Conservation (phyloP, 2,797 vertebrate species). For the Halcyon chelicuti region DNA sequence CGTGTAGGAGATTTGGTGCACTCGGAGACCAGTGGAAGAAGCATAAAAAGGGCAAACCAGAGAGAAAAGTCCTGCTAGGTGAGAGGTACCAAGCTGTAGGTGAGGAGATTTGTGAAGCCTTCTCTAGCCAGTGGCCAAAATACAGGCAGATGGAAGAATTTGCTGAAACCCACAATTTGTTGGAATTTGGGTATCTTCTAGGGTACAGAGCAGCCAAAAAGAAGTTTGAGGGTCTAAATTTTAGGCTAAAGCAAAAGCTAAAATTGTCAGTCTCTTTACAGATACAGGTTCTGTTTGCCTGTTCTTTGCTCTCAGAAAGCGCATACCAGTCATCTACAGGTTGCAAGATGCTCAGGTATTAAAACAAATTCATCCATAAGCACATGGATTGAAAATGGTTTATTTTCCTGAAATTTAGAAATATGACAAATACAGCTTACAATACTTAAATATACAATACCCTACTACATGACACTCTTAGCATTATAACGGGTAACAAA, state of each 20-base stretch:
- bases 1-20: background rate
- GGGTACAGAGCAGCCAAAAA: background rate
- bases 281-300: background rate
- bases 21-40: background rate
- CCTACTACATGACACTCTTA: background rate
- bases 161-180: background rate
- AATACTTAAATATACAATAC: background rate
- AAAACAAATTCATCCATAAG: background rate
- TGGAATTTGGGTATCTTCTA: background rate
- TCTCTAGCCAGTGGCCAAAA: background rate
- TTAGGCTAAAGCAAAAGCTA: background rate
- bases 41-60: background rate
- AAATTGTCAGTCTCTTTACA: background rate
- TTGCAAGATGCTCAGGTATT: background rate
- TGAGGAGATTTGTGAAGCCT: background rate
- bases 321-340: background rate
- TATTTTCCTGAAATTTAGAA: background rate
- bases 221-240: background rate
- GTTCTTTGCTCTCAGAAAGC: background rate
- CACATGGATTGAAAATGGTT: background rate
- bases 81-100: background rate
- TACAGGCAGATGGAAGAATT: background rate
- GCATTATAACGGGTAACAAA: background rate
- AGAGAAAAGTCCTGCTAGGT: background rate
- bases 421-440: background rate